Evolutionary conservation across 2,797 vertebrate genomes (phyloP).

Genomic region (Paratrypauchen microcephalus): DNA sequence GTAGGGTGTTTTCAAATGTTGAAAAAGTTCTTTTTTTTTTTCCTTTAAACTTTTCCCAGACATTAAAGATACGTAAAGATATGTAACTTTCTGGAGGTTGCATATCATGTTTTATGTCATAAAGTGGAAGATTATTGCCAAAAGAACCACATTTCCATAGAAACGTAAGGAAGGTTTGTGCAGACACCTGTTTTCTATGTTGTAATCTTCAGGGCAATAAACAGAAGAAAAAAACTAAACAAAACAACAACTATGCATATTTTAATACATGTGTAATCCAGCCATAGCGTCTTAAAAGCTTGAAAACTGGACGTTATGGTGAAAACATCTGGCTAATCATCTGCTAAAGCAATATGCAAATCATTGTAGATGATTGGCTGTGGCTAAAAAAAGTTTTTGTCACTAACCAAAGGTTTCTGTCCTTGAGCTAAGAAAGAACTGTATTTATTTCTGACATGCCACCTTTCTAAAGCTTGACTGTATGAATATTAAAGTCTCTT

Average conservation of each 20-base stretch:
- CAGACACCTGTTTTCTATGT: too few species aligned
- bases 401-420: not conserved
- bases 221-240: too few species aligned
- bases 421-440: not conserved
- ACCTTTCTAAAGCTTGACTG: not conserved
- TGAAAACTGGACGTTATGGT: not conserved
- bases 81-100: too few species aligned
- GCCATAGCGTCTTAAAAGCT: not conserved
- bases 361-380: not conserved
- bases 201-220: too few species aligned
- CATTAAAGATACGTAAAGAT: too few species aligned
- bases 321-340: not conserved
- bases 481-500: slow-evolving; percentile 9
- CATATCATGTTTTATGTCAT: too few species aligned
- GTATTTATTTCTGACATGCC: not conserved
- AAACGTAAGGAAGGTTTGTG: too few species aligned
- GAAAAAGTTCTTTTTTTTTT: too few species aligned
- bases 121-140: too few species aligned
- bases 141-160: too few species aligned
- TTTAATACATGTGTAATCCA: not conserved
- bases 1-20: too few species aligned
- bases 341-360: not conserved
- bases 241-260: not conserved
- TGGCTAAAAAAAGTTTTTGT: not conserved
- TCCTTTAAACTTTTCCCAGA: not conserved